Base-by-base conservation (phyloP, 2,797 vertebrate genomes). In the Sandelia bainsii region DNA sequence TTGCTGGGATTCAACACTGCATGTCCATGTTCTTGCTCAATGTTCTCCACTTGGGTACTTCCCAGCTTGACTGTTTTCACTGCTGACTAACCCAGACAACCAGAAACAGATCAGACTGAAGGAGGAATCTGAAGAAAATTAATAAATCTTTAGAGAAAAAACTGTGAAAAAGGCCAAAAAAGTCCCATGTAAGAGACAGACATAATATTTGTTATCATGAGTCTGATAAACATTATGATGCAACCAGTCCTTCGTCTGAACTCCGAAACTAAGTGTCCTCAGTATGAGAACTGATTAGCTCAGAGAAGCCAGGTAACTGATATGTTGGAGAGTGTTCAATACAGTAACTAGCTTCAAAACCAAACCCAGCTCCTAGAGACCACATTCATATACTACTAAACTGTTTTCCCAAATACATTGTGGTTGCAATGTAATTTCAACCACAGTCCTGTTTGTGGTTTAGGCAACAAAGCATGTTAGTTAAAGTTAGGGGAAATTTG, bases 21-120 rank as follows among this genome's bases (percentile, higher is more conserved):
- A 5, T 42, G 29, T 49, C 6, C 23, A 6, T 8, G 14, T 37
- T 23, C n/a, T 49, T 49, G 60, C 60, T 62, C 56, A 14, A 8
- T 25, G 39, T n/a, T 34, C 48, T 44, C 39, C 40, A 17, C 29
- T 22, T 2, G 17, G 42, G 63, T 54, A 25, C 27, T 68, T 57
- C 7, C 65, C 37, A 6, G 7, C 11, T 17, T 0, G 40, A 29
- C 49, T 53, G 64, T 27, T 57, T 17, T 50, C 59, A 44, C 46
- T 3, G 9, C 54, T 57, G 69, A 72, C 60, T 70, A 48, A 68
- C 22, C 10, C 52, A 34, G 17, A 37, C 27, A 45, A 65, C 37
- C 53, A 42, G 25, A 44, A 3, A 16, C 12, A 59, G 20, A 45
- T 72, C 20, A n/a, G 8, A 53, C 48, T 6, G 10, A n/a, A 37